Evolutionary conservation across 2,888 invertebrate genomes (phyloP).

Genomic region (Drosophila parthenogenetica): DNA sequence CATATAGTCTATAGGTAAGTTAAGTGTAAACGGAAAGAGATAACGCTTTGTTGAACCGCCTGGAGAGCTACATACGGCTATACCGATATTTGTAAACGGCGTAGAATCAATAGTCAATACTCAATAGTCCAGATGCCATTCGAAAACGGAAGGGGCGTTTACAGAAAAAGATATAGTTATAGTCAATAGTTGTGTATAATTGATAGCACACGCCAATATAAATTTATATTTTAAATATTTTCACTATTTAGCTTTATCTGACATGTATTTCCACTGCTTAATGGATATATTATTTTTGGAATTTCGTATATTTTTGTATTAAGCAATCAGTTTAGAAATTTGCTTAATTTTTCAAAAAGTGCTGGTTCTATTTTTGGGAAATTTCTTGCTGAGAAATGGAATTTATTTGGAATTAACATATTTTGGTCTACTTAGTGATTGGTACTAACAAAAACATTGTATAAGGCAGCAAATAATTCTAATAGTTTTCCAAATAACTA

Average conservation of each 20-base stretch:
- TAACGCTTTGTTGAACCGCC: conserved; percentile 36
- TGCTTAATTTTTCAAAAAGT: background rate
- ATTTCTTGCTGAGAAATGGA: background rate
- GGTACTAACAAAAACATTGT: background rate
- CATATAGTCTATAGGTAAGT: conserved; percentile 37
- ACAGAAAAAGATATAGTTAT: background rate
- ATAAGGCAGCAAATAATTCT: background rate
- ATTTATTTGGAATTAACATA: conserved; percentile 3
- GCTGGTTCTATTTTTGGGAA: background rate
- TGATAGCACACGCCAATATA: conserved; percentile 2
- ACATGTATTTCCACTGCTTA: conserved; percentile 2
- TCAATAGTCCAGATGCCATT: conserved; percentile 13
- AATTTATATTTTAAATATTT: background rate
- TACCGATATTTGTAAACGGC: conserved; percentile 28
- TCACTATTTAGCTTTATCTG: background rate
- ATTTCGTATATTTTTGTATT: background rate
- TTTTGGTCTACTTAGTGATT: background rate
- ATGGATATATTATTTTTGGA: background rate
- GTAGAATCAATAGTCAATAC: conserved; percentile 6
- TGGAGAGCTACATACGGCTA: conserved; percentile 14
- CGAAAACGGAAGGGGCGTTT: conserved; percentile 36
- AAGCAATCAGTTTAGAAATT: background rate
- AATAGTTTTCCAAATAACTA: too few relatives aligned
- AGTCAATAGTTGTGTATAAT: background rate
- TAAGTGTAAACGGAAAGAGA: conserved; percentile 41